Conservation (phyloP, 2,888 invertebrate genomes). For the Siphlonurus alternatus region DNA sequence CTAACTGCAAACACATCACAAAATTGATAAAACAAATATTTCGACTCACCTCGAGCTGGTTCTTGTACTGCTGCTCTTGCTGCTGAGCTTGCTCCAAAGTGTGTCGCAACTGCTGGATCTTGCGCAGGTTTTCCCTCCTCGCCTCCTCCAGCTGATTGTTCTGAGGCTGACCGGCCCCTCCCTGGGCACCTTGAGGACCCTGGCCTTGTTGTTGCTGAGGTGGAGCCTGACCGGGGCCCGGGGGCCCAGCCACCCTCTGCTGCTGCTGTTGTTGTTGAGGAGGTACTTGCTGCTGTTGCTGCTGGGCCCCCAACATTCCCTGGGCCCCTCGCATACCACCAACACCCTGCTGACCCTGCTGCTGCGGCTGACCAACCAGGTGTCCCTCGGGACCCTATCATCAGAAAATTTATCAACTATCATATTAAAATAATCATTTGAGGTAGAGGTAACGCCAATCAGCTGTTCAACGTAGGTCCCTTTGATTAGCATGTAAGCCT, state of each 20-base stretch:
- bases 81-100: conserved; percentile 66
- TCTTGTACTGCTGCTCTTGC: conserved; percentile 59
- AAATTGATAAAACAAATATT: no score
- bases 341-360: neutral
- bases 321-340: neutral
- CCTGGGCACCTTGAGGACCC: conserved; percentile 12
- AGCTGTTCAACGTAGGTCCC: no score
- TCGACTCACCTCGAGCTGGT: conserved; percentile 41
- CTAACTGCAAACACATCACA: no score
- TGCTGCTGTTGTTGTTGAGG: conserved; percentile 21
- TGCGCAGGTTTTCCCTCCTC: conserved; percentile 58
- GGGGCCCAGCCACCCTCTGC: conserved; percentile 16
- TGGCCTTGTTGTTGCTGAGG: conserved; percentile 3
- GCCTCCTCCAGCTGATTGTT: conserved; percentile 48
- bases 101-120: conserved; percentile 58
- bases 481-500: no score
- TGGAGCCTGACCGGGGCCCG: neutral
- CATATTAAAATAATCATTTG: neutral
- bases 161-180: conserved; percentile 14
- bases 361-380: neutral
- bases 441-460: no score
- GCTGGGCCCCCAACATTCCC: conserved; percentile 13
- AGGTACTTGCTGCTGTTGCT: conserved; percentile 17
- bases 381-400: neutral
- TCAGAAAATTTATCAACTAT: neutral